phyloP scores from a whole-genome alignment of 1,140 invertebrate genomes.

The Sinonovacula constricta region DNA sequence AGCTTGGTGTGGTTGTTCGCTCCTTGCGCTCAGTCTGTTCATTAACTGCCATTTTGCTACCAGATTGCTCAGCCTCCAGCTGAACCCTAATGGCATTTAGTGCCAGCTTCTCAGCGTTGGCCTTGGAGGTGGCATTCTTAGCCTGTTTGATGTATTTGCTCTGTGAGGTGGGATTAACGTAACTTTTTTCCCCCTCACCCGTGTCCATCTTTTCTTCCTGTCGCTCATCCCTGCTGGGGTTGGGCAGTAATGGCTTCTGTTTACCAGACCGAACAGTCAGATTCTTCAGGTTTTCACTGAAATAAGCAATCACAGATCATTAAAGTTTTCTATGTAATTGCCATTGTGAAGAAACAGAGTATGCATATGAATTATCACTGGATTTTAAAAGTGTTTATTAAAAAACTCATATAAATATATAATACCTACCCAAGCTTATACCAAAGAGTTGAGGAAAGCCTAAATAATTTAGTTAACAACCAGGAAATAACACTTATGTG shows the following conservation, averaged over 20 bases:
- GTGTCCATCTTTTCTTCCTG: conserved; percentile 63
- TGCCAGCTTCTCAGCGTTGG: conserved; percentile 53
- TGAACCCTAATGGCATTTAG: conserved; percentile 48
- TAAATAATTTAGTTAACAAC: too few relatives aligned
- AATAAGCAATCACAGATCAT: conserved; percentile 10
- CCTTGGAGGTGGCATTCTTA: conserved; percentile 62
- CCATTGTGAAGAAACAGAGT: too few relatives aligned
- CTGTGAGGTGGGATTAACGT: conserved; percentile 48
- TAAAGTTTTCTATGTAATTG: not conserved
- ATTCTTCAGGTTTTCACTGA: conserved; percentile 68
- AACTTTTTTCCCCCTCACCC: conserved; percentile 54
- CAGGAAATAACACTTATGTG: too few relatives aligned
- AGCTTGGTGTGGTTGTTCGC: conserved; percentile 27
- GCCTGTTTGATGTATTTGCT: conserved; percentile 69
- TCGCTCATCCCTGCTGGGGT: conserved; percentile 34
- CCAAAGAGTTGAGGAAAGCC: too few relatives aligned
- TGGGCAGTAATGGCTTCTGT: conserved; percentile 30
- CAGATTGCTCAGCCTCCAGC: conserved; percentile 31
- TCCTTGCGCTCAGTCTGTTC: conserved; percentile 31
- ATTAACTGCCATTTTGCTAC: conserved; percentile 3
- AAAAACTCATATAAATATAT: too few relatives aligned
- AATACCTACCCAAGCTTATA: too few relatives aligned
- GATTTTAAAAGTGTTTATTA: too few relatives aligned
- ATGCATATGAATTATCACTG: too few relatives aligned
- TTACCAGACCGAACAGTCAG: conserved; percentile 53